Conservation (phyloP, 2,113 vertebrate species). For the Gambusia holbrooki region DNA sequence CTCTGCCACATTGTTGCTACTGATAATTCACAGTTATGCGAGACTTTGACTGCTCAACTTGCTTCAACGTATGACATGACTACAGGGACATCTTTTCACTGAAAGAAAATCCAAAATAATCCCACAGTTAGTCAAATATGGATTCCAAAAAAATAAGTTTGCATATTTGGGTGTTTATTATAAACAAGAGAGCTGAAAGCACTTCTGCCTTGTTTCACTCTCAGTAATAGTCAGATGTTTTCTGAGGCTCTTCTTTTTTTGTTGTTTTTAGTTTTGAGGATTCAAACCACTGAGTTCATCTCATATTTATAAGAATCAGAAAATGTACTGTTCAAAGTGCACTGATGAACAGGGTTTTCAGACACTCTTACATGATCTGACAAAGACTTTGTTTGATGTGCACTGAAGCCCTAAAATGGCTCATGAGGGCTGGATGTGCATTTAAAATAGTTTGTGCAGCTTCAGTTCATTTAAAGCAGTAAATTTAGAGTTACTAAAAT, state of each 20-base stretch:
- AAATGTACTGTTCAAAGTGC: neutral
- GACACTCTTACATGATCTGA: conserved; percentile 3
- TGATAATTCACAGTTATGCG: neutral
- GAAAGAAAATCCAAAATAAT: neutral
- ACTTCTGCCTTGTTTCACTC: neutral
- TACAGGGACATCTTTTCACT: too few relatives aligned
- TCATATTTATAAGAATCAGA: neutral
- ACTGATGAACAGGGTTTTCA: conserved; percentile 1
- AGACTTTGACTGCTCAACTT: neutral
- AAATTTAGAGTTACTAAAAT: neutral
- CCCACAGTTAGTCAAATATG: too few relatives aligned
- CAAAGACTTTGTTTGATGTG: neutral
- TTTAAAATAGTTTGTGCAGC: neutral
- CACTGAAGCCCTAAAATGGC: neutral
- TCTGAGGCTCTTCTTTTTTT: neutral
- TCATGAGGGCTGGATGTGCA: neutral
- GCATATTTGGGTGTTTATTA: too few relatives aligned
- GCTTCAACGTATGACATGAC: too few relatives aligned
- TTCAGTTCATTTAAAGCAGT: neutral
- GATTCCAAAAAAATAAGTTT: too few relatives aligned
- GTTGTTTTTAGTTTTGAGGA: neutral
- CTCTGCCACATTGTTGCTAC: neutral
- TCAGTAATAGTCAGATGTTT: neutral
- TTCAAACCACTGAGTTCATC: neutral
- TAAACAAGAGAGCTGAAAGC: neutral